A percentile compares a stretch with the other conserved stretches of the same genome.
These are phyloP conservation scores for Lagenorhynchus albirostris DNA, from an alignment of 2,113 vertebrate genomes.

Conservation along the genomic window DNA sequence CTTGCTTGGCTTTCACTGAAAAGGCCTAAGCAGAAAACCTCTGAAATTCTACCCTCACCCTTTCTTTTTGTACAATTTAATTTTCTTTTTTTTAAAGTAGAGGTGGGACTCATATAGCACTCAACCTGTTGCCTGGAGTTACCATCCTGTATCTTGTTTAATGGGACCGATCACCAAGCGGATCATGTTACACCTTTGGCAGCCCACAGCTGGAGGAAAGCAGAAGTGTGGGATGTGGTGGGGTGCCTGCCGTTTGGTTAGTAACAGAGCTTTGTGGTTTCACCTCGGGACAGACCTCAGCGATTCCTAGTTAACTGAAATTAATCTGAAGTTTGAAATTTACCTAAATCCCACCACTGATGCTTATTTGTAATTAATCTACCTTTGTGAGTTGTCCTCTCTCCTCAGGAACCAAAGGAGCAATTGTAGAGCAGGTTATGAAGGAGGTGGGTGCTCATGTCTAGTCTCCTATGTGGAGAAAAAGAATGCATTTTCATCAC, in stretches of 20 bases:
- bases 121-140: neutral
- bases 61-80: neutral
- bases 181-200: neutral
- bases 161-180: neutral
- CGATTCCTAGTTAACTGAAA: conserved; percentile 4
- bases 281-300: neutral
- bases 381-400: neutral
- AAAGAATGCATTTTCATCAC: neutral
- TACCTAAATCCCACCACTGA: neutral
- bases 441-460: neutral
- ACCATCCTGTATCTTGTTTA: neutral
- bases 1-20: neutral
- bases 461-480: fast-evolving
- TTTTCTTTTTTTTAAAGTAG: neutral
- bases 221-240: neutral
- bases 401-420: neutral
- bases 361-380: neutral
- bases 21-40: neutral
- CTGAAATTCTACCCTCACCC: neutral
- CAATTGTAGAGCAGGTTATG: neutral
- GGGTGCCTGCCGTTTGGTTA: neutral
- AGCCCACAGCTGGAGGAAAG: neutral
- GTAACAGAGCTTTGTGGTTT: conserved; percentile 8
- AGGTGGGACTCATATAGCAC: neutral
- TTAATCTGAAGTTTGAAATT: conserved; percentile 39